phyloP scores from a whole-genome alignment of 2,113 vertebrate genomes.

The Silurus meridionalis region DNA sequence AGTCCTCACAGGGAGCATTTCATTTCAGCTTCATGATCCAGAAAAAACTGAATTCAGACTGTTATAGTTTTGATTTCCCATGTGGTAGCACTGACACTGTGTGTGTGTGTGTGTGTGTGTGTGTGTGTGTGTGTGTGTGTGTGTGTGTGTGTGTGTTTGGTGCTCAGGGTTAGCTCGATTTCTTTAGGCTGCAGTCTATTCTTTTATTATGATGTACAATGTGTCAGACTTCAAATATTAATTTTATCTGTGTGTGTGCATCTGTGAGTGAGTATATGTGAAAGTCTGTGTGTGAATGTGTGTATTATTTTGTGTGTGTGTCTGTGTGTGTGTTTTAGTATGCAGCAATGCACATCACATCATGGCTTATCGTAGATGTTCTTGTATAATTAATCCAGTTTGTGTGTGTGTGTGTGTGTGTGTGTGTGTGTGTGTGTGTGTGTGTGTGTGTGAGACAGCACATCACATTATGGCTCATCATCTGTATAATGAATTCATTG shows the following conservation, averaged over 20 bases:
- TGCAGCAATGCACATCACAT: neutral
- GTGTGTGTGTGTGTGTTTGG: neutral
- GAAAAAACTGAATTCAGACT: neutral
- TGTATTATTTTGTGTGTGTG: neutral
- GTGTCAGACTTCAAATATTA: neutral
- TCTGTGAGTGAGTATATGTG: neutral
- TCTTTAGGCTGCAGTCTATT: neutral
- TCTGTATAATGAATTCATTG: neutral
- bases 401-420: constrained; percentile 38
- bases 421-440: too few relatives aligned
- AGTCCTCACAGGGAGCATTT: neutral
- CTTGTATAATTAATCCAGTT: constrained; percentile 21
- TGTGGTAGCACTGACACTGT: neutral
- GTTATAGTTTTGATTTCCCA: neutral
- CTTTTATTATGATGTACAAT: neutral
- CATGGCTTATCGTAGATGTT: neutral
- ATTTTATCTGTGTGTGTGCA: neutral
- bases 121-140: constrained; percentile 1
- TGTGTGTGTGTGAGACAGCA: constrained; percentile 28
- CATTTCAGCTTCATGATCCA: neutral
- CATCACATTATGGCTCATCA: too few relatives aligned
- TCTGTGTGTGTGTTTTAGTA: neutral
- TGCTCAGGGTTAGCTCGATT: neutral
- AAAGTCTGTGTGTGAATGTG: neutral
- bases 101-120: neutral